phyloP scores from a whole-genome alignment of 2,888 invertebrate genomes.

The Theodoxus fluviatilis region DNA sequence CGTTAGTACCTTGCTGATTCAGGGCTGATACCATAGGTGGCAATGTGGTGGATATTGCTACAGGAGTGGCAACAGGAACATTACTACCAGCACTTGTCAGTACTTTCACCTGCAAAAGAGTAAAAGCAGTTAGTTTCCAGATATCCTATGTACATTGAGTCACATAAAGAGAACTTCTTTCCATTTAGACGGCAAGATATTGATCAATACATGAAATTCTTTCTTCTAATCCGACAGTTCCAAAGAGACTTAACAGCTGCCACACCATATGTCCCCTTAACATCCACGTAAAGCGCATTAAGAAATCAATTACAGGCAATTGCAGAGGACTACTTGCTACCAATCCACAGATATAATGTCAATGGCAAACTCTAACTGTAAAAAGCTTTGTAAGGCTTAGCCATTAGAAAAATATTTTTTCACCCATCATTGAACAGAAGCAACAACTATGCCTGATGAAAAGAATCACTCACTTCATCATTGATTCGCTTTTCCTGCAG shows the following conservation, averaged over 20 bases:
- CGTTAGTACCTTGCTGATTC: conserved; percentile 53
- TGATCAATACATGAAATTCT: no score
- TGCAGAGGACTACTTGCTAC: no score
- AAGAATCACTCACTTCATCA: conserved; percentile 40
- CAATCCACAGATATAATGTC: no score
- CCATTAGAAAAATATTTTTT: background rate
- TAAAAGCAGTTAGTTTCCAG: conserved; percentile 4
- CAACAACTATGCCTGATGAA: conserved; percentile 1
- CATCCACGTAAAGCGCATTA: no score
- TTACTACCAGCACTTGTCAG: conserved; percentile 68
- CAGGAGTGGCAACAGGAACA: conserved; percentile 67
- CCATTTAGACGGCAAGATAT: no score
- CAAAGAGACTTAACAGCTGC: no score
- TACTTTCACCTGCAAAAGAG: conserved; percentile 70
- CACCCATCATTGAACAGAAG: background rate
- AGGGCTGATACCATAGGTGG: conserved; percentile 74
- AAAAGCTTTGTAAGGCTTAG: no score
- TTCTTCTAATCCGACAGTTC: no score
- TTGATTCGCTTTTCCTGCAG: conserved; percentile 43
- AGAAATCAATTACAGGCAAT: no score
- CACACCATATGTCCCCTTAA: no score
- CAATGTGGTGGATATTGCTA: conserved; percentile 71
- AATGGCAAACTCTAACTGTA: no score
- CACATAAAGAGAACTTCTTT: background rate
- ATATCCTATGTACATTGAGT: conserved; percentile 1